Percentiles rank a stretch among this genome's conserved stretches.
phyloP scores from a whole-genome alignment of 2,797 vertebrate species.

The Syndactyla subalaris region DNA sequence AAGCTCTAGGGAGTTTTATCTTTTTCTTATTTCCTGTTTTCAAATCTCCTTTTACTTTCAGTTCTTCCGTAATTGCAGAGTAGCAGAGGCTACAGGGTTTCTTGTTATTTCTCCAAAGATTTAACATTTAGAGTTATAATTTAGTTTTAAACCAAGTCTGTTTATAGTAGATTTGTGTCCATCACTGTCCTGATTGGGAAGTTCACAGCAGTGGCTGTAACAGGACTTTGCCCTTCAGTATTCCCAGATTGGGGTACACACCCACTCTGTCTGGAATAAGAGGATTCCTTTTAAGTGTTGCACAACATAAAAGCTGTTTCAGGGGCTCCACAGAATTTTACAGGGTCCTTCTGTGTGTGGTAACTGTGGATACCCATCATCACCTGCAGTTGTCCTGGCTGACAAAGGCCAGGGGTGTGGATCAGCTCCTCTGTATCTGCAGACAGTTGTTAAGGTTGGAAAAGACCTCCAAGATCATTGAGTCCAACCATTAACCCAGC shows the following conservation, averaged over 20 bases:
- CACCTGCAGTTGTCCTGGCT: not conserved
- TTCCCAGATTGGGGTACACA: not conserved
- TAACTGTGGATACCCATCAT: not conserved
- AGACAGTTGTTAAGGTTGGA: not conserved
- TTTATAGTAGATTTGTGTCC: not conserved
- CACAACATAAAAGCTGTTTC: not conserved
- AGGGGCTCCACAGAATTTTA: not conserved
- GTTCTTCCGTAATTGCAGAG: not conserved
- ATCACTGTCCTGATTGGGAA: not conserved
- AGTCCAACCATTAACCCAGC: not conserved
- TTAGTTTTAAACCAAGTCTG: not conserved
- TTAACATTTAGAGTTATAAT: not conserved
- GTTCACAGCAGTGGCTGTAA: not conserved
- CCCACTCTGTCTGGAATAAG: too few relatives aligned
- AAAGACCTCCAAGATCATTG: not conserved
- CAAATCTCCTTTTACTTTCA: constrained; percentile 45
- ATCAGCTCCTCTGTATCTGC: not conserved
- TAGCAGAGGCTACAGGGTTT: not conserved
- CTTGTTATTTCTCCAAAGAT: not conserved
- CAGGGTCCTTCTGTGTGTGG: not conserved
- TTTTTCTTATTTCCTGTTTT: constrained; percentile 2
- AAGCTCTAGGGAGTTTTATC: not conserved
- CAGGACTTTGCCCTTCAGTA: not conserved
- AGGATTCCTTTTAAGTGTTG: not conserved
- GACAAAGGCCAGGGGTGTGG: not conserved